Percentiles rank a stretch among this genome's conserved stretches.
phyloP scores from a whole-genome alignment of 2,888 invertebrate species.

The Notodonta ziczac region DNA sequence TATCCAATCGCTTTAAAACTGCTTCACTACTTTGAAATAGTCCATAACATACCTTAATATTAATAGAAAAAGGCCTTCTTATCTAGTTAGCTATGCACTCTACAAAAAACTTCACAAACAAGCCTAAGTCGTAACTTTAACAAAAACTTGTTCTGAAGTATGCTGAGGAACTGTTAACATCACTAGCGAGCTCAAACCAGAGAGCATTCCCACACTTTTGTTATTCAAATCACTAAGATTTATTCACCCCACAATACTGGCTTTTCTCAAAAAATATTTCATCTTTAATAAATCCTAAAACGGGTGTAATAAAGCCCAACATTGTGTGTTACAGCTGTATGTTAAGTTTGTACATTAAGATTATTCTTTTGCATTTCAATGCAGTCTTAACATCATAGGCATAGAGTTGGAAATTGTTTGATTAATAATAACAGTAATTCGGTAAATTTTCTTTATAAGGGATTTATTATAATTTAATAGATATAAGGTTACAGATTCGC shows the following conservation, averaged over 20 bases:
- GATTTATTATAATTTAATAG: not conserved
- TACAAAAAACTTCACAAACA: not conserved
- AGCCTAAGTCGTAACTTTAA: constrained; percentile 1
- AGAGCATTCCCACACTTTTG: constrained; percentile 2
- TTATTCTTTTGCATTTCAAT: not conserved
- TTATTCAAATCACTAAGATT: constrained; percentile 3
- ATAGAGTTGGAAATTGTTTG: not conserved
- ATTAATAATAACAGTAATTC: not conserved
- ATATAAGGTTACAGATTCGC: not conserved
- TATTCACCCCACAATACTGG: constrained; percentile 1
- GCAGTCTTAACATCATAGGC: not conserved
- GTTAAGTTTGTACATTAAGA: not conserved
- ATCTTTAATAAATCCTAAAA: not conserved
- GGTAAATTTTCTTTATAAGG: not conserved
- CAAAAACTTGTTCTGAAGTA: not conserved
- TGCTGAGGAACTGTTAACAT: not conserved
- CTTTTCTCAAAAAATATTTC: not conserved
- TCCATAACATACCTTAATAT: too few species aligned
- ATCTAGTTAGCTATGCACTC: constrained; percentile 1
- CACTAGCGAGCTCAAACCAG: not conserved
- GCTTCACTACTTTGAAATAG: too few species aligned
- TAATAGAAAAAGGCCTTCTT: not conserved
- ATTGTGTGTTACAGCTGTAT: not conserved
- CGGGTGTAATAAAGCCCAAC: not conserved
- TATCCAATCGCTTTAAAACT: too few species aligned